A percentile compares a stretch with the other conserved stretches of the same genome.
Conservation (phyloP, 2,888 invertebrate genomes). For the Trissolcus japonicus region DNA sequence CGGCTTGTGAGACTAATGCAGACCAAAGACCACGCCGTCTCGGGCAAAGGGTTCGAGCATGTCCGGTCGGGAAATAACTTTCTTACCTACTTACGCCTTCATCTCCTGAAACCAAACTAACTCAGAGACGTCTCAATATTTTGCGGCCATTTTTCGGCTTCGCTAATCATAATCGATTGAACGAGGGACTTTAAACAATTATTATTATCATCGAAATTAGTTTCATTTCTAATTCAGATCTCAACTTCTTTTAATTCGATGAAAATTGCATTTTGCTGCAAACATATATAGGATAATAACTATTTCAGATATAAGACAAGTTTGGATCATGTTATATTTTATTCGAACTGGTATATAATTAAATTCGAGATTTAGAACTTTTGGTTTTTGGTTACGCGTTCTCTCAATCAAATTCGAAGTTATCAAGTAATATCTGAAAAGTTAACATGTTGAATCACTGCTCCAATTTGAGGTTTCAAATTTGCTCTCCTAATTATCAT, state of each 20-base stretch:
- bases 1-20: slow-evolving; percentile 52
- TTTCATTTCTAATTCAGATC: too few species aligned
- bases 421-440: slow-evolving; percentile 2
- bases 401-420: too few species aligned
- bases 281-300: too few species aligned
- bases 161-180: slow-evolving; percentile 26
- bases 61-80: slow-evolving; percentile 77
- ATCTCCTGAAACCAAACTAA: slow-evolving; percentile 73
- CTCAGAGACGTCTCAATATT: slow-evolving; percentile 62
- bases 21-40: slow-evolving; percentile 43
- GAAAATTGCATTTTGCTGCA: too few species aligned
- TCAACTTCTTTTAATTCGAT: too few species aligned
- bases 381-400: too few species aligned
- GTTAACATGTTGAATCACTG: slow-evolving; percentile 16
- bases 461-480: slow-evolving; percentile 19
- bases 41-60: slow-evolving; percentile 71
- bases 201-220: too few species aligned
- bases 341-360: too few species aligned
- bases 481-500: slow-evolving; percentile 37
- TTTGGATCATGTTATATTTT: too few species aligned
- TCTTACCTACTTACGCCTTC: slow-evolving; percentile 76
- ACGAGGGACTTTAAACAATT: slow-evolving; percentile 19
- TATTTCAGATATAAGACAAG: too few species aligned
- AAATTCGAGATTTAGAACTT: too few species aligned
- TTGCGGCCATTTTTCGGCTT: slow-evolving; percentile 58